Evolutionary conservation across 1,140 invertebrate species (phyloP), one percentile per base, ranked within the genome.

Genomic region (Formica selysi): DNA sequence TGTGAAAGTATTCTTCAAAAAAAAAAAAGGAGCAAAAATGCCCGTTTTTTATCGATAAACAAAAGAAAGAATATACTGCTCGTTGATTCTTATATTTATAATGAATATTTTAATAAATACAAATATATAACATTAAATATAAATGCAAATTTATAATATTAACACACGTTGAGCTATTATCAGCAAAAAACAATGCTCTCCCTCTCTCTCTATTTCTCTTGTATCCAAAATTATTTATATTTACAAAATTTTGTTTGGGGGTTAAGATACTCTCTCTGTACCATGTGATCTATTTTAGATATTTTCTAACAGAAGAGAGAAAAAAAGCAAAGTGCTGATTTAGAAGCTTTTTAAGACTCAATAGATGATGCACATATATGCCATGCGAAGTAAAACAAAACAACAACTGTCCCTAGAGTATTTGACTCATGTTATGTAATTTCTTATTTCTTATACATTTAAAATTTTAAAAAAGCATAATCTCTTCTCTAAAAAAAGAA

Each of bases 391-490:
- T 1, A 26, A 41, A 26, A 3, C 32, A 61, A 59, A 61, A 61
- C 51, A 59, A 76, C n/a, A 38, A 59, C 3, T 26, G n/a, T 36
- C 13, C 22, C 13, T 38, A 36, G 7, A 22, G 51, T 76, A 61
- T 76, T 41, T 22, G 0, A 38, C 0, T 57, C 8, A 4, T 62
- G 32, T 51, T 84, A 59, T n/a, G 22, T 76, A 76, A 76, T 76
- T 65, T 64, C 5, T 32, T 41, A 76, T 76, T 65, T 64, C 5
- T 32, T 41, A 3, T 51, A 44, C 10, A 29, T 36, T 76, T 83
- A 41, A 10, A 62, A 62, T 13, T 81, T 41, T 44, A 13, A 73
- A n/a, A 29, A 54, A 54, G 19, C 3, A 11, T 36, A 48, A 11
- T 38, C 32, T 36, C 29, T 32, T 54, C 5, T 54, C 1, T 1